phyloP scores from a whole-genome alignment of 2,113 vertebrate genomes.

The Clarias gariepinus region DNA sequence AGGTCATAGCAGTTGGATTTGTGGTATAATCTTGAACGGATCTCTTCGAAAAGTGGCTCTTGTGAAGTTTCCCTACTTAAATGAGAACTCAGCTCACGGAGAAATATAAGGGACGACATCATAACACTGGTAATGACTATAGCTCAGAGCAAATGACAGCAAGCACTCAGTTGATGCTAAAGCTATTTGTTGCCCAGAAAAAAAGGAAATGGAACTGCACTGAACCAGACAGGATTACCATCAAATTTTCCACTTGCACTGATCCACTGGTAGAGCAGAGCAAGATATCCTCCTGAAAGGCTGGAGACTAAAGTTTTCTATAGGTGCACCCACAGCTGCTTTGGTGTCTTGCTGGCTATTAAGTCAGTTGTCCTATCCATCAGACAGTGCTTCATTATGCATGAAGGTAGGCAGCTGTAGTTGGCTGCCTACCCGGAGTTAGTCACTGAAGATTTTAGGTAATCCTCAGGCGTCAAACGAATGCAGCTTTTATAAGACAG shows the following conservation, averaged over 20 bases:
- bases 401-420: background rate
- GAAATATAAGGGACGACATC: background rate
- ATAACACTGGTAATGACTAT: background rate
- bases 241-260: background rate
- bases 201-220: background rate
- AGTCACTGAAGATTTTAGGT: background rate
- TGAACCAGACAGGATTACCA: background rate
- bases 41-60: background rate
- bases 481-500: background rate
- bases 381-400: background rate
- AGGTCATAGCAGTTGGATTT: background rate
- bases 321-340: background rate
- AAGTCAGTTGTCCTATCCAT: background rate
- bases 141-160: slow-evolving; percentile 5
- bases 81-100: background rate
- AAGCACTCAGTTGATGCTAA: slow-evolving; percentile 12
- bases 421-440: background rate
- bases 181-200: background rate
- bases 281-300: background rate
- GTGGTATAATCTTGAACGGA: background rate
- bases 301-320: background rate
- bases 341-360: background rate
- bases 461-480: background rate
- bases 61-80: background rate
- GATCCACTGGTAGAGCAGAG: background rate